These are phyloP conservation scores for Drosophila mimetica DNA, from an alignment of 2,888 invertebrate species.

Conservation along the genomic window DNA sequence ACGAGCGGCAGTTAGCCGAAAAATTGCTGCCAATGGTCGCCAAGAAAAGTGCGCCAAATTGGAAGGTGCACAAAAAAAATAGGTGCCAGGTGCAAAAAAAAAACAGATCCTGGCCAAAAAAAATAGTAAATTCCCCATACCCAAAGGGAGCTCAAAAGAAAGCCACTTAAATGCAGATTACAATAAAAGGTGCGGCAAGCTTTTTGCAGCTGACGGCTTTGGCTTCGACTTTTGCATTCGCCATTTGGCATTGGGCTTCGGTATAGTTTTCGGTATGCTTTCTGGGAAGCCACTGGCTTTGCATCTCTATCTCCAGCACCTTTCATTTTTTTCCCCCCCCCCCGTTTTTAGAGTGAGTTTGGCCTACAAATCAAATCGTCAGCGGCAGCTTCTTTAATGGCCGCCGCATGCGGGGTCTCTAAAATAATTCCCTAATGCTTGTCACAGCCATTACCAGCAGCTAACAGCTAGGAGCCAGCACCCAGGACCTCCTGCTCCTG, in stretches of 20 bases:
- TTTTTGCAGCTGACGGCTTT: slow-evolving; percentile 66
- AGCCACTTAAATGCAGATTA: slow-evolving; percentile 79
- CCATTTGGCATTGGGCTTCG: slow-evolving; percentile 15
- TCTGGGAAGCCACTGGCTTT: no score
- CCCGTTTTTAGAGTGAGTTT: slow-evolving; percentile 21
- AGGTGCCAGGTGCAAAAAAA: neutral
- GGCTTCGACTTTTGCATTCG: slow-evolving; percentile 49
- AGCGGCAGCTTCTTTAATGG: slow-evolving; percentile 62
- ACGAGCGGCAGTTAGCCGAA: slow-evolving; percentile 72
- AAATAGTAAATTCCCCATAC: slow-evolving; percentile 19
- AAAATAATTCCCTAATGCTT: slow-evolving; percentile 53
- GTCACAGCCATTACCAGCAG: slow-evolving; percentile 53
- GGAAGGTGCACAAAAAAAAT: slow-evolving; percentile 58
- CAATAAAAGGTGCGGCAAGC: slow-evolving; percentile 61
- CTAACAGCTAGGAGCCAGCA: slow-evolving; percentile 34
- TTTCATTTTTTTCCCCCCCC: neutral
- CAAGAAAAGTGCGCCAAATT: slow-evolving; percentile 65
- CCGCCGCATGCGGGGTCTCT: slow-evolving; percentile 52
- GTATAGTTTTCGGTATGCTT: slow-evolving; percentile 3
- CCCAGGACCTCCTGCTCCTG: neutral
- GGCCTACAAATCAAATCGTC: slow-evolving; percentile 60
- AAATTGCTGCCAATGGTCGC: slow-evolving; percentile 69
- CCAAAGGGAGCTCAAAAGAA: slow-evolving; percentile 63
- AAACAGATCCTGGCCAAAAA: slow-evolving; percentile 17
- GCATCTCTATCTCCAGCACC: slow-evolving; percentile 10